A percentile compares a stretch with the other conserved stretches of the same genome.
These are phyloP conservation scores for Rhagophthalmus giganteus DNA, from an alignment of 2,888 invertebrate species.

Conservation along the genomic window DNA sequence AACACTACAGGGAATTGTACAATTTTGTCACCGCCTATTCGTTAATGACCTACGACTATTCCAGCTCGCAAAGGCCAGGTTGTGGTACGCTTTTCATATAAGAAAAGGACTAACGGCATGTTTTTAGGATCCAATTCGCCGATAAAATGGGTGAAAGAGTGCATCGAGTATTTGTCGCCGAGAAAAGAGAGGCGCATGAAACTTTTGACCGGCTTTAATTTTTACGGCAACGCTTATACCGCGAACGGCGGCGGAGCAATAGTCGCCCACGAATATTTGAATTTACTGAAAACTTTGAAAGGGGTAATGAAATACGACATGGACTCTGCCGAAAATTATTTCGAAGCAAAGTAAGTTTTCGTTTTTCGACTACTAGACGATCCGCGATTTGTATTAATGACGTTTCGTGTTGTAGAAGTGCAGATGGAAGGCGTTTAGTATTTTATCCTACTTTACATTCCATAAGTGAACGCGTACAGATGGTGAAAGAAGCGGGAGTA, in stretches of 20 bases:
- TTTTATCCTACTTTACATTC: conserved; percentile 91
- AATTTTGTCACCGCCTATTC: conserved; percentile 83
- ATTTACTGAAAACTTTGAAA: conserved; percentile 72
- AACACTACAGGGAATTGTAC: conserved; percentile 77
- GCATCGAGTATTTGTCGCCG: conserved; percentile 74
- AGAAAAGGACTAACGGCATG: background rate
- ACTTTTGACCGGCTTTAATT: conserved; percentile 87
- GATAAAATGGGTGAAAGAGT: conserved; percentile 76
- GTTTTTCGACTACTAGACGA: too few relatives aligned
- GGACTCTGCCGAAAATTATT: conserved; percentile 79
- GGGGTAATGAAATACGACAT: conserved; percentile 78
- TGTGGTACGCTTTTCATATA: too few relatives aligned
- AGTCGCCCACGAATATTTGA: conserved; percentile 76
- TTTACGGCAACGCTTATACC: conserved; percentile 90
- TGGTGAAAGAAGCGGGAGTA: conserved; percentile 77
- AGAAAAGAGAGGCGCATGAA: conserved; percentile 67
- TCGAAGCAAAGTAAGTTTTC: conserved; percentile 76
- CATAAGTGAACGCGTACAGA: conserved; percentile 75
- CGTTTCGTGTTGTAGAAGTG: conserved; percentile 59
- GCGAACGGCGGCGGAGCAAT: conserved; percentile 82
- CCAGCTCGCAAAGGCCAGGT: conserved; percentile 79
- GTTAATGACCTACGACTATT: conserved; percentile 97
- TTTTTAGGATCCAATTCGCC: conserved; percentile 86
- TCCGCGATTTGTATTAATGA: too few relatives aligned
- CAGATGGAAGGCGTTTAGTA: conserved; percentile 72